Evolutionary conservation across 2,888 invertebrate species (phyloP), one percentile per base, ranked within the genome.

Genomic region (Antitype chi): DNA sequence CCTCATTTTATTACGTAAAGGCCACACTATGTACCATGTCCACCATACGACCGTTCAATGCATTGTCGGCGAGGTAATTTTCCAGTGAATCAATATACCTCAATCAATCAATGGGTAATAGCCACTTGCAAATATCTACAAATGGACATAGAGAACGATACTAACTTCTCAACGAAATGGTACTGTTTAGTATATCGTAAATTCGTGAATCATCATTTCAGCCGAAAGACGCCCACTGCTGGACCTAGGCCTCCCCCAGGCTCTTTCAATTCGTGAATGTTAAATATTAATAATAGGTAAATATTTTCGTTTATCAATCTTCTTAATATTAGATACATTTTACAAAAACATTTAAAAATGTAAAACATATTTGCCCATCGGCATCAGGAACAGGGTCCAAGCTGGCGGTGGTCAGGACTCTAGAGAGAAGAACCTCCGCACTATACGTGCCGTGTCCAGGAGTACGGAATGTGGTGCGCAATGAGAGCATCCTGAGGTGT

Each of bases 91-190:
- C 84, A 74, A 78, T 74, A 74, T 25, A 64, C 47, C 23, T 25
- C 52, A 52, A 63, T 75, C 72, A 84, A 80, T 55, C 67, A 79
- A 25, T 28, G 38, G 11, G 52, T 43, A 81, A 66, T 28, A 57
- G 68, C 52, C 11, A 47, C n/a, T 60, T 67, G 69, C 73, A 84
- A 70, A 70, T 32, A 62, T 28, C 13, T 47, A 47, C 32, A 49
- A 23, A 15, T 28, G 47, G 63, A 57, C 20, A 63, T 47, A 55
- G 43, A 38, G 17, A 63, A 3, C 28, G n/a, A 2, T 15, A 70
- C 25, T 6, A 25, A 25, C 47, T 8, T 11, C n/a, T 55, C 15
- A 57, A 57, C 17, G 8, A 25, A 59, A 59, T 8, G 8, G 17
- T 59, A 25, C 13, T 17, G 52, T 70, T 74, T 59, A 7, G 52